Evolutionary conservation across 2,888 invertebrate genomes (phyloP).

Genomic region (Branchellion lobata): DNA sequence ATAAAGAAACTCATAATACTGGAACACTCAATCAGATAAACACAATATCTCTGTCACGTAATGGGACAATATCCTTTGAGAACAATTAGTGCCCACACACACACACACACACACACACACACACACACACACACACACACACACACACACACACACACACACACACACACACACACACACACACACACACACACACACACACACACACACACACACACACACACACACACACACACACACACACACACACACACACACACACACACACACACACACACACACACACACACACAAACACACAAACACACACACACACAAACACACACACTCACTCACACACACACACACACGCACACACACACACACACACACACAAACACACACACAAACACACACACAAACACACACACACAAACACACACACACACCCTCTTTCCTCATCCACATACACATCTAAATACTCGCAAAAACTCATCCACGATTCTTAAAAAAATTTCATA

Average conservation of each 20-base stretch:
- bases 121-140: slow-evolving; percentile 22
- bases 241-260: slow-evolving; percentile 39
- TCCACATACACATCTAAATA: no score
- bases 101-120: slow-evolving; percentile 12
- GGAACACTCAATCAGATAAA: no score
- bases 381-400: no score
- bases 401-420: no score
- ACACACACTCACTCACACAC: slow-evolving; percentile 36
- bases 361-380: no score
- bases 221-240: slow-evolving; percentile 33
- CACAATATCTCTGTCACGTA: no score
- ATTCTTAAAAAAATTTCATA: no score
- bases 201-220: slow-evolving; percentile 38
- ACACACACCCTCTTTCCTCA: no score
- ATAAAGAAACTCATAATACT: no score
- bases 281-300: slow-evolving; percentile 17
- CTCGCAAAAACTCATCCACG: no score
- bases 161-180: slow-evolving; percentile 33
- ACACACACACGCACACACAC: slow-evolving; percentile 34
- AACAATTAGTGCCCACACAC: no score
- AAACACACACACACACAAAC: slow-evolving; percentile 40
- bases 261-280: slow-evolving; percentile 36
- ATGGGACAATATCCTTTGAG: no score
- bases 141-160: slow-evolving; percentile 34
- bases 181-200: slow-evolving; percentile 32